Percentiles rank a stretch among this genome's conserved stretches.
Evolutionary conservation across 2,888 invertebrate species (phyloP).

Genomic region (Coleophora deauratella): DNA sequence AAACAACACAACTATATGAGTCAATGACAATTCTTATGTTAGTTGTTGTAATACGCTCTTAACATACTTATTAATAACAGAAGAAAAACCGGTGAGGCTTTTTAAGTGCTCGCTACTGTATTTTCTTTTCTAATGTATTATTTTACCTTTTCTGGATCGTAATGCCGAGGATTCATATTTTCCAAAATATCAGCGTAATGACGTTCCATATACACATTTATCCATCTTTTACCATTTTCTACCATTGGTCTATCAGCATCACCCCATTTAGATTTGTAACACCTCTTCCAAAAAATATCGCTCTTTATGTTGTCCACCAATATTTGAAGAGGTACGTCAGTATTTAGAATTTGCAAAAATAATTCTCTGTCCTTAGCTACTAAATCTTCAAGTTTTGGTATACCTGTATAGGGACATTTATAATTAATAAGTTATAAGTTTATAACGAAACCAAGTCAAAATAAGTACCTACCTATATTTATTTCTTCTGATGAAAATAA

Average conservation of each 20-base stretch:
- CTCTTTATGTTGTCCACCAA: conserved; percentile 61
- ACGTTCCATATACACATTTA: conserved; percentile 59
- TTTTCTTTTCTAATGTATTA: no score
- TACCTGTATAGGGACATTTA: not conserved
- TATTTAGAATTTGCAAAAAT: conserved; percentile 54
- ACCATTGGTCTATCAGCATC: conserved; percentile 31
- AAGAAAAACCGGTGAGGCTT: no score
- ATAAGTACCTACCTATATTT: no score
- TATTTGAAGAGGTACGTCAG: conserved; percentile 51
- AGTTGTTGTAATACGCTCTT: no score
- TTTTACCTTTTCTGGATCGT: conserved; percentile 64
- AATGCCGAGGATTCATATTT: conserved; percentile 59
- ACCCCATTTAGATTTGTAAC: conserved; percentile 49
- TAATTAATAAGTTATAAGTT: no score
- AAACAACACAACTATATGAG: no score
- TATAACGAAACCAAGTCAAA: no score
- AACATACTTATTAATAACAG: no score
- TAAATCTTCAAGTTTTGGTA: conserved; percentile 45
- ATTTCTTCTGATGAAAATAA: no score
- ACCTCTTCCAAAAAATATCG: conserved; percentile 66
- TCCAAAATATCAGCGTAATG: conserved; percentile 62
- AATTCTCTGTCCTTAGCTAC: conserved; percentile 55
- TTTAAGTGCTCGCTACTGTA: no score
- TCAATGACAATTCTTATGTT: no score
- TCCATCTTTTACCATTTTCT: conserved; percentile 45